phyloP scores from a whole-genome alignment of 1,140 invertebrate genomes.

The Sesamia nonagrioides region DNA sequence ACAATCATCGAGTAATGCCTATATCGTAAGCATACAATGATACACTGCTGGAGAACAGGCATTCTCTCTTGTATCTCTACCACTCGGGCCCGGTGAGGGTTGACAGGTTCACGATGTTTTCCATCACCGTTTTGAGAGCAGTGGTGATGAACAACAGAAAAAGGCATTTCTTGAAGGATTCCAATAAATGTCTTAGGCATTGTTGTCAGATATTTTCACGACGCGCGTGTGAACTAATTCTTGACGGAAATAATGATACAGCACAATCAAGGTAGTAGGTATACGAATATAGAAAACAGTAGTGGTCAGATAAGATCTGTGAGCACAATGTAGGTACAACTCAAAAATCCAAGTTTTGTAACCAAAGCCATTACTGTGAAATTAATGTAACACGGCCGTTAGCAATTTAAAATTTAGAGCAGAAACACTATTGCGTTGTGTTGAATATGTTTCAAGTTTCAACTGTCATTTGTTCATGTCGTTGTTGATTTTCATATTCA shows the following conservation, averaged over 20 bases:
- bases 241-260: not conserved
- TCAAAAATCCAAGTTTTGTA: slow-evolving; percentile 55
- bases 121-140: too few relatives aligned
- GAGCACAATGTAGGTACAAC: slow-evolving; percentile 47
- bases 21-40: too few relatives aligned
- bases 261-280: not conserved
- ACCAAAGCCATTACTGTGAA: slow-evolving; percentile 60
- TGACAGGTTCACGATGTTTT: too few relatives aligned
- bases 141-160: too few relatives aligned
- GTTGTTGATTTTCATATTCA: slow-evolving; percentile 72
- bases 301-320: slow-evolving; percentile 27
- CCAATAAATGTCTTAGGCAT: too few relatives aligned
- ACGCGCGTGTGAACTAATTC: not conserved
- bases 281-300: slow-evolving; percentile 20
- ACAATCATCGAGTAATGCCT: not conserved
- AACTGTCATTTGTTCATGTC: slow-evolving; percentile 73
- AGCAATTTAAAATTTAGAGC: slow-evolving; percentile 79
- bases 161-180: too few relatives aligned
- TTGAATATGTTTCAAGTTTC: slow-evolving; percentile 70
- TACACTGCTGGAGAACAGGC: too few relatives aligned
- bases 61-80: too few relatives aligned
- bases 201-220: too few relatives aligned
- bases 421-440: slow-evolving; percentile 69
- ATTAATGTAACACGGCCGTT: slow-evolving; percentile 78
- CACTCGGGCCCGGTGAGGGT: too few relatives aligned